Conservation (phyloP, 1,140 invertebrate species). For the Chionoecetes opilio region DNA sequence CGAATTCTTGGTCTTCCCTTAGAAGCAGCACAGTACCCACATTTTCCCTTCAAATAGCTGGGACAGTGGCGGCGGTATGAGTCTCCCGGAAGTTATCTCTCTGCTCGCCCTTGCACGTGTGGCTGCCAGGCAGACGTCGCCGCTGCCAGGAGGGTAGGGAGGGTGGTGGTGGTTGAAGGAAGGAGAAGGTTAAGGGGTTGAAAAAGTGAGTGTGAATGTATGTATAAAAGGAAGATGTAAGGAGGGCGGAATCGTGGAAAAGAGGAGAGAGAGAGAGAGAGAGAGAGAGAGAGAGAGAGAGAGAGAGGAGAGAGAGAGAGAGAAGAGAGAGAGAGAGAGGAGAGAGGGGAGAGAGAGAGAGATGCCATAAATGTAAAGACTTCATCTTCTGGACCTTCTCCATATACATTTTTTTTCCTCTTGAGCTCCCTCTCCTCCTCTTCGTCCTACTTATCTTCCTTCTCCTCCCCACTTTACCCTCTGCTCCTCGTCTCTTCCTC, state of each 20-base stretch:
- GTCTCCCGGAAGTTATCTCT: slow-evolving; percentile 49
- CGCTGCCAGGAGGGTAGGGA: neutral
- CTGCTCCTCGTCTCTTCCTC: neutral
- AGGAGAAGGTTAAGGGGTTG: neutral
- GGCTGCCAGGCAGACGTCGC: neutral
- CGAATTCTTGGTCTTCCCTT: no score
- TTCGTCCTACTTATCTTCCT: neutral
- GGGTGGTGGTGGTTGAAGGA: no score
- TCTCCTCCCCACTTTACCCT: neutral
- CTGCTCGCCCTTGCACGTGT: neutral
- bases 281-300: slow-evolving; percentile 40
- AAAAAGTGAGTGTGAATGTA: no score
- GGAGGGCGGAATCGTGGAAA: no score
- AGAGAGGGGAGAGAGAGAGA: slow-evolving; percentile 29
- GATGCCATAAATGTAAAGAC: neutral
- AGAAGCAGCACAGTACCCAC: neutral
- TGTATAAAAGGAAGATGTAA: no score
- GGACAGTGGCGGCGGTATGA: neutral
- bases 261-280: neutral
- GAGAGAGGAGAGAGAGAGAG: no score
- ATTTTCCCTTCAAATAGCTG: neutral
- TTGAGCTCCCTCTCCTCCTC: no score
- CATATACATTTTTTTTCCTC: neutral
- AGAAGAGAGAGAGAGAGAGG: slow-evolving; percentile 22
- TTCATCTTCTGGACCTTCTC: neutral